A percentile compares a stretch with the other conserved stretches of the same genome.
Conservation (phyloP, 2,888 invertebrate genomes). For the Tenthredo scrophulariae region DNA sequence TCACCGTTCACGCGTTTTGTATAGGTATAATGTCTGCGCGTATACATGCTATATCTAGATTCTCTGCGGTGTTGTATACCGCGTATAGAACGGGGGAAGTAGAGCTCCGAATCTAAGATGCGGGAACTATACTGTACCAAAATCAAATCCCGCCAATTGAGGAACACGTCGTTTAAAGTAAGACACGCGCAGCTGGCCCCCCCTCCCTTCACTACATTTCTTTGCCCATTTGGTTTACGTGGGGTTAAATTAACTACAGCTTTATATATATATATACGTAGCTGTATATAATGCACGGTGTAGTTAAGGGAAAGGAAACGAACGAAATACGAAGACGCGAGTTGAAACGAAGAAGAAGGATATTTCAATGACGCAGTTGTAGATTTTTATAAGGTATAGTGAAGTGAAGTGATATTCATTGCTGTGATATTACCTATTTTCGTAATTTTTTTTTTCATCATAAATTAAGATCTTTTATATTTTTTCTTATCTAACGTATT, state of each 20-base stretch:
- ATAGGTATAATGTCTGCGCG: background rate
- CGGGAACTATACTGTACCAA: background rate
- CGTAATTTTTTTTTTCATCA: background rate
- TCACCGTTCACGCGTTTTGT: constrained; percentile 36
- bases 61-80: too few relatives aligned
- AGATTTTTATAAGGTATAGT: background rate
- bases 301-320: background rate
- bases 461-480: background rate
- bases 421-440: background rate
- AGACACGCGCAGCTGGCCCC: constrained; percentile 25
- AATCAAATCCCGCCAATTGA: constrained; percentile 49
- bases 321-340: background rate
- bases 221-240: constrained; percentile 46
- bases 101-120: constrained; percentile 14
- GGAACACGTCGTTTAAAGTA: constrained; percentile 39
- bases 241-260: constrained; percentile 21
- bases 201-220: background rate
- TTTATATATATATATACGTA: background rate
- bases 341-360: background rate
- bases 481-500: constrained; percentile 39
- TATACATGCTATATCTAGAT: background rate
- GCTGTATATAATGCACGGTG: background rate
- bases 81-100: constrained; percentile 1
- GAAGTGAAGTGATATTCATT: background rate
- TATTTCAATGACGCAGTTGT: background rate